Conservation (phyloP, 2,888 invertebrate genomes). For the Amphipoea lucens region DNA sequence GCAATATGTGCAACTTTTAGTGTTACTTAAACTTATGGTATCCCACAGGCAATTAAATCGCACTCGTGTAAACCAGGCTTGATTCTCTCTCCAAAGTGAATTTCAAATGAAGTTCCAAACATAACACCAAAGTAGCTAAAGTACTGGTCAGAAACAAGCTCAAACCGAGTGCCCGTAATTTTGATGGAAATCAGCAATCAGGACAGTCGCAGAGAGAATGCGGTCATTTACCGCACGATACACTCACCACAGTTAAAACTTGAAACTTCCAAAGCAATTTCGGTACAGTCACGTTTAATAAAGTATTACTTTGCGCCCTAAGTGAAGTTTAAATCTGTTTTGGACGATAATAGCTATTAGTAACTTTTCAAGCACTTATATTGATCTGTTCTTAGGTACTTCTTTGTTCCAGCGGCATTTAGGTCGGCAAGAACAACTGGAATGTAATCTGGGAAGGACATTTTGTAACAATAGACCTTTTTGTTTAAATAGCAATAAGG, state of each 20-base stretch:
- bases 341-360: slow-evolving; percentile 72
- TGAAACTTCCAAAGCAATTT: slow-evolving; percentile 61
- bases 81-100: slow-evolving; percentile 3
- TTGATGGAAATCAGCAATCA: slow-evolving; percentile 57
- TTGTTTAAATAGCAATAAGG: slow-evolving; percentile 54
- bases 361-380: slow-evolving; percentile 65
- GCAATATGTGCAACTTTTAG: background rate
- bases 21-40: background rate
- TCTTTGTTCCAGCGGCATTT: slow-evolving; percentile 62
- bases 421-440: slow-evolving; percentile 53
- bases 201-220: slow-evolving; percentile 40
- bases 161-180: slow-evolving; percentile 21
- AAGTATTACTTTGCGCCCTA: slow-evolving; percentile 67
- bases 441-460: slow-evolving; percentile 55
- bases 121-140: slow-evolving; percentile 16
- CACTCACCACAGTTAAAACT: slow-evolving; percentile 60
- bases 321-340: slow-evolving; percentile 72
- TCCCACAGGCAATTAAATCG: background rate
- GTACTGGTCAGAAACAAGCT: slow-evolving; percentile 24
- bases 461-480: slow-evolving; percentile 59
- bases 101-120: slow-evolving; percentile 14
- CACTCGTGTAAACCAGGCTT: background rate
- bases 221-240: slow-evolving; percentile 53
- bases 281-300: slow-evolving; percentile 66
- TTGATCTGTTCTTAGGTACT: slow-evolving; percentile 62